Conservation (phyloP, 2,797 vertebrate genomes). For the Moxostoma hubbsi region DNA sequence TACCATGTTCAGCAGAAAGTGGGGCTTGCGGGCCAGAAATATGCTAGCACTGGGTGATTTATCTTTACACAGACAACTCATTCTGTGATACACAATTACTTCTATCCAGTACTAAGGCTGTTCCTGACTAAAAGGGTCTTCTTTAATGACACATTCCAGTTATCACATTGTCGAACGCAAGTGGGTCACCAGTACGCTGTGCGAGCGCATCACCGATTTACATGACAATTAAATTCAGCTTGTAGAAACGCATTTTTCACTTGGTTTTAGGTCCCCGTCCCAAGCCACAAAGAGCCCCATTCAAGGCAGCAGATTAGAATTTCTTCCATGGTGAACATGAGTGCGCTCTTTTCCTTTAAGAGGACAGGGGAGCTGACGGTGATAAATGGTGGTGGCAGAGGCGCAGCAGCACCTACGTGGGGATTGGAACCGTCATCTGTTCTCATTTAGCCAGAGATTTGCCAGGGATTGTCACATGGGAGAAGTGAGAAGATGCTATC, state of each 20-base stretch:
- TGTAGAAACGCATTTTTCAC: constrained; percentile 37
- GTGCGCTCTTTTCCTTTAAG: constrained; percentile 35
- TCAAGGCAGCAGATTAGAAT: constrained; percentile 60
- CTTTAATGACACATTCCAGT: constrained; percentile 38
- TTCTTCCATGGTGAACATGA: constrained; percentile 45
- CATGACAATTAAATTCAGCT: constrained; percentile 47
- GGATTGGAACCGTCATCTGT: constrained; percentile 60
- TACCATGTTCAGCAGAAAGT: constrained; percentile 55
- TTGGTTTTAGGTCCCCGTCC: constrained; percentile 39
- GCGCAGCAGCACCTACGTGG: constrained; percentile 46
- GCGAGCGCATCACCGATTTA: constrained; percentile 20
- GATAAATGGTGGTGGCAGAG: constrained; percentile 59
- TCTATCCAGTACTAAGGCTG: constrained; percentile 39
- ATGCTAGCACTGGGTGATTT: constrained; percentile 60
- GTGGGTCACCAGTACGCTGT: constrained; percentile 10
- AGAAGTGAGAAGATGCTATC: constrained; percentile 29
- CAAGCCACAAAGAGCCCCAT: constrained; percentile 54
- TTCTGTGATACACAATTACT: not conserved
- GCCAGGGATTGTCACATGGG: constrained; percentile 14
- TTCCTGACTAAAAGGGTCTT: constrained; percentile 40
- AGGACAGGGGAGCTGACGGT: constrained; percentile 56
- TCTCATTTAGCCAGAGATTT: constrained; percentile 60
- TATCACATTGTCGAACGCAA: too few species aligned
- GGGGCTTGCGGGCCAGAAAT: constrained; percentile 46
- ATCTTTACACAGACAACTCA: constrained; percentile 73